Evolutionary conservation across 2,888 invertebrate genomes (phyloP).

Genomic region (Mimachlamys varia): DNA sequence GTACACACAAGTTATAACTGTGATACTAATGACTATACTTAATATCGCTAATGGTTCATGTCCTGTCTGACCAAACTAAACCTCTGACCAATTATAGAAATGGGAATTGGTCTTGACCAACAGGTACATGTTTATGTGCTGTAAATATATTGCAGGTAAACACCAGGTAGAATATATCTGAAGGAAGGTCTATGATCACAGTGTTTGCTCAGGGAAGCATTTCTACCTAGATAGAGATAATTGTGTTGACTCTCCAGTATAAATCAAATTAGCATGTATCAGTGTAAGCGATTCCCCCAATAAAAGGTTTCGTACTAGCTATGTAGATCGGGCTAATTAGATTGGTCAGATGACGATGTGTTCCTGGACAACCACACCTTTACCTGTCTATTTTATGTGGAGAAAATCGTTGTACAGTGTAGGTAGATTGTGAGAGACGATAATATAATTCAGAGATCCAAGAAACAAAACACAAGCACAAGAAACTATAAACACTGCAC

Average conservation of each 20-base stretch:
- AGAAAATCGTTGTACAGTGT: too few relatives aligned
- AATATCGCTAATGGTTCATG: background rate
- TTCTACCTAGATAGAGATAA: background rate
- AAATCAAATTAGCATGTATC: background rate
- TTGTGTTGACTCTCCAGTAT: background rate
- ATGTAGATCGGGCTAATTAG: background rate
- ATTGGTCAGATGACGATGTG: background rate
- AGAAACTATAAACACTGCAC: too few relatives aligned
- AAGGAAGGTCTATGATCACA: background rate
- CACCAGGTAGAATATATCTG: too few relatives aligned
- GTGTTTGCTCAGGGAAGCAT: background rate
- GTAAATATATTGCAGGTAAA: background rate
- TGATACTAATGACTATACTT: background rate
- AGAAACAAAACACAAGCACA: too few relatives aligned
- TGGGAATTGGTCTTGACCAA: background rate
- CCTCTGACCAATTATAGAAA: background rate
- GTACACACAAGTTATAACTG: background rate
- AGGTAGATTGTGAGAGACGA: too few relatives aligned
- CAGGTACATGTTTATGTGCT: background rate
- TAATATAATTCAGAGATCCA: too few relatives aligned
- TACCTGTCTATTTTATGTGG: background rate
- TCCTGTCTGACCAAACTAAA: background rate
- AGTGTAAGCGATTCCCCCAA: background rate
- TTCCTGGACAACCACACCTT: conserved; percentile 10
- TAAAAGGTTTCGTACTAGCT: background rate